Base-by-base conservation (phyloP, 1,140 invertebrate species). In the Cydia pomonella region DNA sequence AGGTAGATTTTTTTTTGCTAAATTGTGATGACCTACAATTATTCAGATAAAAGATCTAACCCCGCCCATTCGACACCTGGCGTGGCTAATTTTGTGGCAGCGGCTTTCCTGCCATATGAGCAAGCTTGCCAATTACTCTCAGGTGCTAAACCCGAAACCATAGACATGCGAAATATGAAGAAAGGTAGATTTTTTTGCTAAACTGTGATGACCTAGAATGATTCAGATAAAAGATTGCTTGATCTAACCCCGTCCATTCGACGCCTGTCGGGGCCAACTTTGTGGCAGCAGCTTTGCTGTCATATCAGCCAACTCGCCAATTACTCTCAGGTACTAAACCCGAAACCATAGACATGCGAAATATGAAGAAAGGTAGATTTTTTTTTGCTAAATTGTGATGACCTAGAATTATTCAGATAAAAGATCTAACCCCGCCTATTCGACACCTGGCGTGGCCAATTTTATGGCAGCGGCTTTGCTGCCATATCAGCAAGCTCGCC, bases 231-330 rank as follows among this genome's bases (percentile, higher is more conserved):
- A 38, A 38, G 33, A 38, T 38, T 38, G 25, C 3, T 3, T 27
- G 53, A 21, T 59, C 9, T 59, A 53, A 21, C 5, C 7, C 53
- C 10, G 18, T 23, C 4, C 53, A 18, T 59, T 23, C 53, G 53
- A 18, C n/a, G 50, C 50, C 16, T 53, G 16, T 53, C n/a, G 0
- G 16, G 16, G 16, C 16, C 50, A 53, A 53, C 18, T n/a, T n/a
- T 9, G 7, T 2, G 50, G 16, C 6, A 18, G 16, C 50, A n/a
- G 7, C 50, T n/a, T 18, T 13, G 50, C 50, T 53, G 50, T 53
- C 50, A 18, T 53, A 53, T 53, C 50, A 53, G 50, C n/a, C n/a
- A 53, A 4, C 50, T n/a, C 50, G 50, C 50, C 50, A 53, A 53
- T 53, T 53, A 53, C 50, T 53, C 50, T 53, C 50, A 53, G 16